Percentiles rank a stretch among this genome's conserved stretches.
phyloP scores from a whole-genome alignment of 1,140 invertebrate genomes.

The Bombus superbus region DNA sequence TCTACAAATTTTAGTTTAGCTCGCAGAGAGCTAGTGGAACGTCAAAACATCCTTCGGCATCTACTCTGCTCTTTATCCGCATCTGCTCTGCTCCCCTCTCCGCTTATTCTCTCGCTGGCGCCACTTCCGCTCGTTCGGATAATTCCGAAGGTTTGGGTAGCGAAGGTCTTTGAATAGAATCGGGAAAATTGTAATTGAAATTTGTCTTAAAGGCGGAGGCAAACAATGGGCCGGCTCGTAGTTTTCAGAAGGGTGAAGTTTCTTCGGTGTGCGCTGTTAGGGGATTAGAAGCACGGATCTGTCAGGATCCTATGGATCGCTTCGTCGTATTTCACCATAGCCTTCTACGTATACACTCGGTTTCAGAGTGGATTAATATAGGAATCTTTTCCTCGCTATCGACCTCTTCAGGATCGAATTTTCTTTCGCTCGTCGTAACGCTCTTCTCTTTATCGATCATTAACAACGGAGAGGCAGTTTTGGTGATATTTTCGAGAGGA shows the following conservation, averaged over 20 bases:
- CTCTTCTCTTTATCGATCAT: background rate
- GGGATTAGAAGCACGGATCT: background rate
- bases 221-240: background rate
- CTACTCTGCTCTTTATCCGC: background rate
- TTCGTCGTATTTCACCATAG: background rate
- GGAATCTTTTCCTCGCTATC: background rate
- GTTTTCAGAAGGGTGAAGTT: background rate
- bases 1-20: slow-evolving; percentile 13
- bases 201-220: background rate
- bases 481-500: background rate
- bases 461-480: background rate
- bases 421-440: background rate
- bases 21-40: background rate
- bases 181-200: slow-evolving; percentile 16
- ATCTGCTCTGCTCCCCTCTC: too few species aligned
- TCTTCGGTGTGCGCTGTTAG: too few species aligned
- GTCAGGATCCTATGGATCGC: background rate
- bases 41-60: slow-evolving; percentile 20
- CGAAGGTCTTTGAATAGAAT: background rate
- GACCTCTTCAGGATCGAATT: background rate
- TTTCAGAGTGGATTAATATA: background rate
- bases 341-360: background rate
- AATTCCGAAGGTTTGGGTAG: background rate
- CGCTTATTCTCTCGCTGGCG: background rate
- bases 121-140: background rate